Evolutionary conservation across 2,888 invertebrate genomes (phyloP), one percentile per base, ranked within the genome.

Genomic region (Tipula confusa): DNA sequence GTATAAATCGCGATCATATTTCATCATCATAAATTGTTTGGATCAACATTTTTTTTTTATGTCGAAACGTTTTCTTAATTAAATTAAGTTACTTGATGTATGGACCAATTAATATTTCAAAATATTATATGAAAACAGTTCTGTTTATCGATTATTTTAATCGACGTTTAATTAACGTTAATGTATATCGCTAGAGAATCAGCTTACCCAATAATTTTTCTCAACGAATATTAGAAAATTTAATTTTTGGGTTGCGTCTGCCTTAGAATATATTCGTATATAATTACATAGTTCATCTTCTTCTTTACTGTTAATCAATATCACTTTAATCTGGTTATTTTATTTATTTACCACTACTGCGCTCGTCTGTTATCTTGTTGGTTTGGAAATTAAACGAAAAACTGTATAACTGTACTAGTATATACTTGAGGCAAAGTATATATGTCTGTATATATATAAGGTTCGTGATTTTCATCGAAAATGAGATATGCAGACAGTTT

Each of bases 211-310:
- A 64, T 64, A 18, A 64, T 64, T 64, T 64, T 24, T 1, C 64
- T 64, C 9, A 24, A 64, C 64, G 64, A 64, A 24, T 24, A 64
- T 64, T 24, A 7, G 18, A 64, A 24, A 24, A 64, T 24, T 6
- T 9, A 43, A 15, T 7, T 43, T n/a, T 43, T 15, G n/a, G 33
- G 15, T 43, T 43, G 4, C 4, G 24, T 64, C 64, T 64, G 64
- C n/a, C n/a, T 18, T 64, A 18, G 1, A 38, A 38, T 38, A 38
- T n/a, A 38, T n/a, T n/a, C 38, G 38, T 64, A 64, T 24, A 24
- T 64, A 64, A 64, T 64, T 64, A n/a, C n/a, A n/a, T n/a, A n/a
- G n/a, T n/a, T n/a, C n/a, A 64, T 18, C 64, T 64, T 64, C 64
- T 24, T 64, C 18, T 64, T 64, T 64, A 64, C 24, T 64, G 24